Base-by-base conservation (phyloP, 2,888 invertebrate genomes). In the Formica aserva region DNA sequence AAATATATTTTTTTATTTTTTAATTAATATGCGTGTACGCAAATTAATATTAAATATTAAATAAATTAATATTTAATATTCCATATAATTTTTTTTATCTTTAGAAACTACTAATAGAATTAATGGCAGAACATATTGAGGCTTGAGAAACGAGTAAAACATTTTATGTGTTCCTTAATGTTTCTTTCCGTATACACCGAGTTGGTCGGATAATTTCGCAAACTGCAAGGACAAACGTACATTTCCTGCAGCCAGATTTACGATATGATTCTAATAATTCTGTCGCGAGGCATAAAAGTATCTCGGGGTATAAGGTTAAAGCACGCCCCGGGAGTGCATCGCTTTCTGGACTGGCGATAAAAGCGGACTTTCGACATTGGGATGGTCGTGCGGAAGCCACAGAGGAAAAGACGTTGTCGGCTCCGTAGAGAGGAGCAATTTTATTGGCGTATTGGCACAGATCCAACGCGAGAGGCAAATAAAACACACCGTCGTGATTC, bases 371-470 rank as follows among this genome's bases (percentile, higher is more conserved):
- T 84, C 84, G 85, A 85, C 88, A 90, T 90, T 86, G 85, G 86
- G 86, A 90, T 90, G 83, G 83, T 41, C 66, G 83, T 81, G 77
- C 67, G 83, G 77, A 83, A 83, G 80, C 89, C 80, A 18, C 85
- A 35, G 85, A 82, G 84, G 86, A 82, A 82, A 88, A 88, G 89
- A 87, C 90, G 88, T 89, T 91, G 92, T 91, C 92, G 91, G 87
- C 88, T 87, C 48, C 74, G 89, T 84, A 84, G 89, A 90, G 89
- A 90, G 88, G 85, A 87, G 87, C 89, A 89, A 90, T 91, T 92
- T 92, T 91, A 90, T 91, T 89, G 92, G 89, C 88, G 91, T 87
- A 91, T 92, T 92, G 93, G 92, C 91, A 77, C 80, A 76, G 83
- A 77, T 92, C 92, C 92, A 92, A 52, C 48, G 87, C 77, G 74